Conservation (phyloP, 2,888 invertebrate genomes). For the Busseola fusca region DNA sequence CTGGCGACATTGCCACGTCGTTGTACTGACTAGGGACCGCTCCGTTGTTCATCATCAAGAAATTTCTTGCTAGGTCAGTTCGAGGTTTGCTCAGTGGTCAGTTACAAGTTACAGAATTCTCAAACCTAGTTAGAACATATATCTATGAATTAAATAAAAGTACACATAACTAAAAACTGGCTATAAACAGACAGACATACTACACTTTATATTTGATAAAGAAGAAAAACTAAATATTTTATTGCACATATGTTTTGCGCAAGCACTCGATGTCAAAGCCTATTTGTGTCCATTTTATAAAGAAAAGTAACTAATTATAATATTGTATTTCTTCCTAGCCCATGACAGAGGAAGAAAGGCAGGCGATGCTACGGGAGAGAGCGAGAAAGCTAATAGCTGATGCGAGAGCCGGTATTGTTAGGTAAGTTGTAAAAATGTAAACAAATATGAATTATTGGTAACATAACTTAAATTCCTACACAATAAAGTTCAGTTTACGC, state of each 20-base stretch:
- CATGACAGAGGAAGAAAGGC: conserved; percentile 95
- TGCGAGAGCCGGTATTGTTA: conserved; percentile 90
- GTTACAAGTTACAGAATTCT: too few species aligned
- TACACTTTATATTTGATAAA: not conserved
- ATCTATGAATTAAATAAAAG: not conserved
- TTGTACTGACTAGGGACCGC: too few species aligned
- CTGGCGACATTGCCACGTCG: too few species aligned
- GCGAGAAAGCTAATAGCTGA: conserved; percentile 97
- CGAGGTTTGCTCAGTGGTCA: too few species aligned
- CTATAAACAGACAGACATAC: not conserved
- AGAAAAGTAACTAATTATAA: not conserved
- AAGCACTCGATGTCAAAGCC: conserved; percentile 42
- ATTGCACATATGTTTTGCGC: conserved; percentile 28
- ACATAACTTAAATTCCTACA: too few species aligned
- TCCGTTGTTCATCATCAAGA: too few species aligned
- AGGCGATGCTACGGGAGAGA: conserved; percentile 95
- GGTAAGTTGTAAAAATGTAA: conserved; percentile 71
- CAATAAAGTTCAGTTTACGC: too few species aligned
- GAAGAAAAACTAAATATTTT: conserved; percentile 7
- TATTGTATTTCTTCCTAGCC: conserved; percentile 65
- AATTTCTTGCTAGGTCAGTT: too few species aligned
- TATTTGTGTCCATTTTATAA: not conserved
- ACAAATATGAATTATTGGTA: too few species aligned
- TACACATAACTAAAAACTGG: not conserved
- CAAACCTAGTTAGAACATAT: not conserved